These are phyloP conservation scores for Misgurnus anguillicaudatus DNA, from an alignment of 2,113 vertebrate species.

Conservation along the genomic window DNA sequence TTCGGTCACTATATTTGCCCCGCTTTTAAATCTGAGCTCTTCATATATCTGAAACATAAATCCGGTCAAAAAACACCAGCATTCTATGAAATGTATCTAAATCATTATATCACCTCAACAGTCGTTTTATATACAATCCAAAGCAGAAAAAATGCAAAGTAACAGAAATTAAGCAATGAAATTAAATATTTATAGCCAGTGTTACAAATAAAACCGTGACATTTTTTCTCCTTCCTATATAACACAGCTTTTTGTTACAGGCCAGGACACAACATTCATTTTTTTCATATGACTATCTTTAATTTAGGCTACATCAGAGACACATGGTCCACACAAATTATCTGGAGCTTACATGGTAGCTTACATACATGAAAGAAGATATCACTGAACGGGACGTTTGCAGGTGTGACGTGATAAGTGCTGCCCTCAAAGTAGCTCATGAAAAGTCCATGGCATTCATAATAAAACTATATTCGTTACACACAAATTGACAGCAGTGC, in stretches of 20 bases:
- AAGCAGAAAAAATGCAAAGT: background rate
- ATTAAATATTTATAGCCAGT: background rate
- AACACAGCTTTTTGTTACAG: background rate
- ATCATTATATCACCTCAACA: background rate
- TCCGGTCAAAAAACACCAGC: too few relatives aligned
- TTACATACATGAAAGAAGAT: conserved; percentile 65
- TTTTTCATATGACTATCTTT: conserved; percentile 65
- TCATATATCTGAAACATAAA: background rate
- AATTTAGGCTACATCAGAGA: conserved; percentile 66
- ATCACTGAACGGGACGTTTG: conserved; percentile 45
- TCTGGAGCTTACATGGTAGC: conserved; percentile 53
- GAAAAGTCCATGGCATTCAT: conserved; percentile 80
- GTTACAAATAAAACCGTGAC: background rate
- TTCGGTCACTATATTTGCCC: too few relatives aligned
- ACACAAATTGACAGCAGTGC: conserved; percentile 77
- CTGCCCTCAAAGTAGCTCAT: conserved; percentile 60
- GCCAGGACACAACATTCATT: background rate
- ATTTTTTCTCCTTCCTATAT: background rate
- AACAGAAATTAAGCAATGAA: background rate
- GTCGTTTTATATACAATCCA: background rate
- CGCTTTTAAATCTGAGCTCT: too few relatives aligned
- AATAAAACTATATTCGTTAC: conserved; percentile 70
- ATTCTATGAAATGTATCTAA: background rate
- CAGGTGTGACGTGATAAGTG: conserved; percentile 41
- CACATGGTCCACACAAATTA: conserved; percentile 59